Base-by-base conservation (phyloP, 2,888 invertebrate genomes). In the Cheilosia variabilis region DNA sequence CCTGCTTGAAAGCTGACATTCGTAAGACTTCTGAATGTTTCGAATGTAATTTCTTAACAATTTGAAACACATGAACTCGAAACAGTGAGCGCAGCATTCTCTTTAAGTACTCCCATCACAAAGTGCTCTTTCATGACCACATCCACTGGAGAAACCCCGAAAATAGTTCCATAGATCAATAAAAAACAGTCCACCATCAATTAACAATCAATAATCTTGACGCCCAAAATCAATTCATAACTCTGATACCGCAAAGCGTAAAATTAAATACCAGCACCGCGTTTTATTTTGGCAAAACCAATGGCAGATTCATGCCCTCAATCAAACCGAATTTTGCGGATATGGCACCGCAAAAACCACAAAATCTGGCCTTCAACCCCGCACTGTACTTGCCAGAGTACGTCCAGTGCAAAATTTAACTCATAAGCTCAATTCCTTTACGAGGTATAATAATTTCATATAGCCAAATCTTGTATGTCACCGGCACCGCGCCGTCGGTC, bases 391-490 rank as follows among this genome's bases (percentile, higher is more conserved):
- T 13, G 13, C 13, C 10, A 7, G 24, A 27, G 68, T 45, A 45
- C 37, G 47, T 55, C 62, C 63, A 31, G 7, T 27, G 3, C 22
- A 57, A 73, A 69, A 69, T 55, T 76, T 71, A 43, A 75, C 63
- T 69, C 57, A 63, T 63, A 68, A 47, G 57, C 58, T 53, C 37
- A 68, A 68, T 73, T 62, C 27, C 52, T 69, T 78, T 63, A 53
- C 62, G 55, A 78, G 50, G 62, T 22, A 22, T 5, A 62, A 55
- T 68, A 68, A 75, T 69, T 69, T 69, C 65, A 73, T 68, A 37
- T 52, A 53, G 52, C 62, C 60, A 76, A 76, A 69, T 37, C 7
- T 10, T 13, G 4, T 37, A 37, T 13, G 13, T 60, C 52, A 22
- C 34, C 55, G 43, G 9, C 9, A 27, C 27, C 27, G 6, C 7